These are phyloP conservation scores for Chlamydotis undulata DNA, from an alignment of 2,113 vertebrate species.

Conservation along the genomic window DNA sequence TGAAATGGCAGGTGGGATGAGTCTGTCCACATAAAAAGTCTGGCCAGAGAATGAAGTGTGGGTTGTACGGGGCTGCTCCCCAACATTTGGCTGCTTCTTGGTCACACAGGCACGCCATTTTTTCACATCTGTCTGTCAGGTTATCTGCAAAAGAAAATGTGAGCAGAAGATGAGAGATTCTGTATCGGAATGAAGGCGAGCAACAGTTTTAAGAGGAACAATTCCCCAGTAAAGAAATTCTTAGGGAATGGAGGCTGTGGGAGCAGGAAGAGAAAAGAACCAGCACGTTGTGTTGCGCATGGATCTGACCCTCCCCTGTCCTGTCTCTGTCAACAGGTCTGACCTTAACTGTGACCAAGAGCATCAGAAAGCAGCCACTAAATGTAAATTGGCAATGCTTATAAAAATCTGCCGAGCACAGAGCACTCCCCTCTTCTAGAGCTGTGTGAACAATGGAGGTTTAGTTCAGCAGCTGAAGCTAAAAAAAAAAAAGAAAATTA, in stretches of 20 bases:
- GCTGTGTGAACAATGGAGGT: neutral
- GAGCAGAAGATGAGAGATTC: neutral
- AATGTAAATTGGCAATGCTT: neutral
- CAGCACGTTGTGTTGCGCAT: neutral
- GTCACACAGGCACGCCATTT: constrained; percentile 88
- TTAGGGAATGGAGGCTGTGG: neutral
- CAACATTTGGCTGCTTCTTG: constrained; percentile 83
- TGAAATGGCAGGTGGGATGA: constrained; percentile 78
- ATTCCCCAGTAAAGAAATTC: neutral
- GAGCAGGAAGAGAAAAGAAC: neutral
- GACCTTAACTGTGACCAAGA: neutral
- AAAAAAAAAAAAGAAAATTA: neutral
- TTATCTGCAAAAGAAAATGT: constrained; percentile 80
- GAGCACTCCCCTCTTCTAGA: neutral
- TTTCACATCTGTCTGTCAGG: constrained; percentile 82
- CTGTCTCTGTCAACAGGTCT: neutral
- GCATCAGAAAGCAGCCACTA: neutral
- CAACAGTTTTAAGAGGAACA: neutral
- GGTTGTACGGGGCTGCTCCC: constrained; percentile 76
- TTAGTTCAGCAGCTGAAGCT: neutral
- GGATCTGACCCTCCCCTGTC: neutral
- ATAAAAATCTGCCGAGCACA: neutral
- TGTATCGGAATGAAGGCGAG: neutral
- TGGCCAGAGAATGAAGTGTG: constrained; percentile 81
- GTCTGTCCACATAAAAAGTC: constrained; percentile 79